phyloP scores from a whole-genome alignment of 1,140 invertebrate genomes.

The Watersipora subatra region DNA sequence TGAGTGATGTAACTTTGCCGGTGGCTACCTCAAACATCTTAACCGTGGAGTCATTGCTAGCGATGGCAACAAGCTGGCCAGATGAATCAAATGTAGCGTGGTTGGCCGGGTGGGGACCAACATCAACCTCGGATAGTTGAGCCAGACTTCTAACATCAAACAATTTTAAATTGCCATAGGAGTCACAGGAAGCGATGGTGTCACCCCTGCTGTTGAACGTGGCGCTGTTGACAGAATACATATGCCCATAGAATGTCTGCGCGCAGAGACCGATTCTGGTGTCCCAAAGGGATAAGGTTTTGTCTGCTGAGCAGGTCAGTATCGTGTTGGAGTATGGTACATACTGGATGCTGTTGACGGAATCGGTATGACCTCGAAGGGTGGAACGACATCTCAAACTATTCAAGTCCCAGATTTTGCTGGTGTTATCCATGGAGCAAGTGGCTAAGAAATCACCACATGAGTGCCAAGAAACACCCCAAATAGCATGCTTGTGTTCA shows the following conservation, averaged over 20 bases:
- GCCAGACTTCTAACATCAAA: constrained; percentile 38
- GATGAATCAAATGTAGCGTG: constrained; percentile 35
- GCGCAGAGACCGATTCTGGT: constrained; percentile 35
- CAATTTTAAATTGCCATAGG: constrained; percentile 36
- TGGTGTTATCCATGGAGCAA: constrained; percentile 38
- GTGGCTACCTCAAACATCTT: constrained; percentile 37
- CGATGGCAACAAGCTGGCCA: constrained; percentile 28
- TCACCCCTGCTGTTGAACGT: constrained; percentile 36
- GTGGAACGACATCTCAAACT: constrained; percentile 36
- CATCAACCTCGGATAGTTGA: constrained; percentile 29
- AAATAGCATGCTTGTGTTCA: constrained; percentile 38
- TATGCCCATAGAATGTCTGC: constrained; percentile 40
- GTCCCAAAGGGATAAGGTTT: constrained; percentile 41
- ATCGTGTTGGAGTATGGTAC: constrained; percentile 37
- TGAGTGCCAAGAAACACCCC: constrained; percentile 37
- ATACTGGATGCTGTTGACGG: constrained; percentile 39
- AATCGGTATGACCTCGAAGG: constrained; percentile 37
- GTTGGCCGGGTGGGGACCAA: constrained; percentile 38
- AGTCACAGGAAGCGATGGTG: constrained; percentile 39
- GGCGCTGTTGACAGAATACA: constrained; percentile 37
- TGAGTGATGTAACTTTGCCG: constrained; percentile 30
- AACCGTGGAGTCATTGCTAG: constrained; percentile 35
- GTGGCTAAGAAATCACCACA: constrained; percentile 40
- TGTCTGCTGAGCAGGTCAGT: constrained; percentile 37
- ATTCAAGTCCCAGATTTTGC: constrained; percentile 40